Evolutionary conservation across 2,113 vertebrate genomes (phyloP).

Genomic region (mouse (Mus musculus)): DNA sequence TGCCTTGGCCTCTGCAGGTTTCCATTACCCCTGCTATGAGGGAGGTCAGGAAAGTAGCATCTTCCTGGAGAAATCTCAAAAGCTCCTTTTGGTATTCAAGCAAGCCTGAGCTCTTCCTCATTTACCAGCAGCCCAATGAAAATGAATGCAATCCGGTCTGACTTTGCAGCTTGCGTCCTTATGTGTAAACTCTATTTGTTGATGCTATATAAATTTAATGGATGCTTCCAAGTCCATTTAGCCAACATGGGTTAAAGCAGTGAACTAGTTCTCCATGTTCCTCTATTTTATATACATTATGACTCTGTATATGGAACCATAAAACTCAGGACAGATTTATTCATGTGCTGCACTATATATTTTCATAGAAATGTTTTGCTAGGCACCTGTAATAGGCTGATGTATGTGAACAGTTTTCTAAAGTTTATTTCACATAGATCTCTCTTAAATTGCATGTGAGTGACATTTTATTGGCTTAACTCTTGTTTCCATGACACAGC

Average conservation of each 20-base stretch:
- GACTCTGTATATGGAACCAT: conserved; percentile 66
- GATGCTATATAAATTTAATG: not conserved
- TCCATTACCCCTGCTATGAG: not conserved
- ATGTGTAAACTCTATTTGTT: conserved; percentile 5
- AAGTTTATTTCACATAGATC: conserved; percentile 74
- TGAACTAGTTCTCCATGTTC: conserved; percentile 43
- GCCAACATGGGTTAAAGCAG: conserved; percentile 63
- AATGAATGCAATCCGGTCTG: not conserved
- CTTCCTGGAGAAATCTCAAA: not conserved
- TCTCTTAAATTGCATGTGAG: conserved; percentile 66
- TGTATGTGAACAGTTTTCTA: conserved; percentile 74
- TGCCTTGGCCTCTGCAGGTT: not conserved
- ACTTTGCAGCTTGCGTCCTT: not conserved
- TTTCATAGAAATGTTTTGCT: conserved; percentile 73
- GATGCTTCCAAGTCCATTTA: conserved; percentile 54
- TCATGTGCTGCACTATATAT: conserved; percentile 43
- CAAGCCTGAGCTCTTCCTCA: not conserved
- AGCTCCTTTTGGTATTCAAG: not conserved
- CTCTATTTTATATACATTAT: conserved; percentile 74
- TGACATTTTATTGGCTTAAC: conserved; percentile 78
- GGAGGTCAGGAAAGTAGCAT: not conserved
- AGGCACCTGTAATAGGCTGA: conserved; percentile 71
- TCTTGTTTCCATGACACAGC: conserved; percentile 80
- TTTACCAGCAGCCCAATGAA: not conserved
- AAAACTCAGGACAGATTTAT: conserved; percentile 76